These are phyloP conservation scores for Hyperoplus immaculatus DNA, from an alignment of 2,797 vertebrate genomes.

Conservation along the genomic window DNA sequence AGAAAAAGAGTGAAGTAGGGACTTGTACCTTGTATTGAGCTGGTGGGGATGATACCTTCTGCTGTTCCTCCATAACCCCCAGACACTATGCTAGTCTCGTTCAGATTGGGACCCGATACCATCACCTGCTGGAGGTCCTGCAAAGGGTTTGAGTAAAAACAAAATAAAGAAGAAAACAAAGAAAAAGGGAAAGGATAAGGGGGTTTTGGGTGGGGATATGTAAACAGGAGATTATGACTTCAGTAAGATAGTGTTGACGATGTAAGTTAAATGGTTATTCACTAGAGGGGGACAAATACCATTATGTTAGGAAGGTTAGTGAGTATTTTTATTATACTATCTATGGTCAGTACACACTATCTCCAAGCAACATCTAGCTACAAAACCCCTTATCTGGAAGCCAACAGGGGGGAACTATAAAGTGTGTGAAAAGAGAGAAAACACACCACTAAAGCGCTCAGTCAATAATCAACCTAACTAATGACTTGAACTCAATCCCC, in stretches of 20 bases:
- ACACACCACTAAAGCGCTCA: conserved; percentile 6
- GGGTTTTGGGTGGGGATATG: conserved; percentile 25
- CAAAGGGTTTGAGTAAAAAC: conserved; percentile 17
- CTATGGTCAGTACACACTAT: background rate
- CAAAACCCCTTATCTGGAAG: conserved; percentile 21
- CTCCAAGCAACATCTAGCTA: background rate
- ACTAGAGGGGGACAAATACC: conserved; percentile 67
- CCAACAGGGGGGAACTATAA: conserved; percentile 4
- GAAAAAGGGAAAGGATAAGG: conserved; percentile 18
- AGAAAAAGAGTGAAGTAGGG: background rate
- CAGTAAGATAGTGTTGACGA: conserved; percentile 14
- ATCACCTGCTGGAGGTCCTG: conserved; percentile 98
- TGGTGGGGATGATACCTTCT: conserved; percentile 93
- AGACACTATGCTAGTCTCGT: conserved; percentile 97
- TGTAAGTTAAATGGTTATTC: conserved; percentile 37
- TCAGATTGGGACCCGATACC: conserved; percentile 97
- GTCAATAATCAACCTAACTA: conserved; percentile 45
- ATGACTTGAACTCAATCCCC: conserved; percentile 1
- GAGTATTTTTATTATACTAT: too few species aligned
- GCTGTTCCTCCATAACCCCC: conserved; percentile 95
- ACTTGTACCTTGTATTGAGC: conserved; percentile 89
- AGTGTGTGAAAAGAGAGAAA: conserved; percentile 25
- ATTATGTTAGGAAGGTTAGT: conserved; percentile 64
- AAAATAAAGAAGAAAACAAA: conserved; percentile 6
- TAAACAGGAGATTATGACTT: conserved; percentile 43